Percentiles rank a stretch among this genome's conserved stretches.
These are phyloP conservation scores for Tethea ocularis DNA, from an alignment of 2,888 invertebrate genomes.

Conservation along the genomic window DNA sequence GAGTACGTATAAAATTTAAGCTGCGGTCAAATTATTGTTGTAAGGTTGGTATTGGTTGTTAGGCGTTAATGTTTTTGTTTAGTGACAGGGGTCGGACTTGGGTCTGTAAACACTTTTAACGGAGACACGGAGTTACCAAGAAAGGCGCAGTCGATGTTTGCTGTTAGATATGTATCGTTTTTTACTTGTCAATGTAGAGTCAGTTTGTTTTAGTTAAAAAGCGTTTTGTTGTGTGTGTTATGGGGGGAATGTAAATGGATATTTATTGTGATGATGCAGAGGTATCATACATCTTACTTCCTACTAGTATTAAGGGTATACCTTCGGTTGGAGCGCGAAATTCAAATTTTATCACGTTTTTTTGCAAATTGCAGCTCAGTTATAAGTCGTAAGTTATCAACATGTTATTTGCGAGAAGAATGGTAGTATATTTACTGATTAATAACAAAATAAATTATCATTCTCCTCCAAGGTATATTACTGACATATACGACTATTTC, in stretches of 20 bases:
- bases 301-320: too few species aligned
- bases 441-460: too few species aligned
- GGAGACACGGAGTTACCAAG: not conserved
- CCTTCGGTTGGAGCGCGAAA: too few species aligned
- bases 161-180: not conserved
- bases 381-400: too few species aligned
- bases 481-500: too few species aligned
- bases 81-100: constrained; percentile 1
- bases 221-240: not conserved
- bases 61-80: constrained; percentile 5
- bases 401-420: too few species aligned
- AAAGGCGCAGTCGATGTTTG: not conserved
- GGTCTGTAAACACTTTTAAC: not conserved
- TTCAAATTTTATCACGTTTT: too few species aligned
- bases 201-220: not conserved
- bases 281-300: too few species aligned
- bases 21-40: not conserved
- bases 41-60: constrained; percentile 1
- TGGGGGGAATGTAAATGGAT: not conserved
- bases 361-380: too few species aligned
- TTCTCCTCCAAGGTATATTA: too few species aligned
- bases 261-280: too few species aligned
- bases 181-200: not conserved
- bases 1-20: not conserved
- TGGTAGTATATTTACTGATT: too few species aligned